Percentiles rank a stretch among this genome's conserved stretches.
phyloP scores from a whole-genome alignment of 1,140 invertebrate genomes.

The Drosophila kohkoa region DNA sequence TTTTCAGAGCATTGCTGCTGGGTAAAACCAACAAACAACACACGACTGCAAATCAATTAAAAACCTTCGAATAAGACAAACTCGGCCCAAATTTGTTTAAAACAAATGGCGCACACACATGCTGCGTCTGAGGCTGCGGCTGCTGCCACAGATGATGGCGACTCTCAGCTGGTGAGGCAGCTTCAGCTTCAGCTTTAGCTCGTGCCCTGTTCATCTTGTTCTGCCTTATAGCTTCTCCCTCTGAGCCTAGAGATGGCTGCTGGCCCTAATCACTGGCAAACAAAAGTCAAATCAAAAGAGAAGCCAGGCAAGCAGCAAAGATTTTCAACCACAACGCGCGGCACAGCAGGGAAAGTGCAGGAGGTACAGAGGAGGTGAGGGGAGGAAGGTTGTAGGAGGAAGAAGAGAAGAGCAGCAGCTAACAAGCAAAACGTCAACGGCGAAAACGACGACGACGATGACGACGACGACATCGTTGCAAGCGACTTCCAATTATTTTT shows the following conservation, averaged over 20 bases:
- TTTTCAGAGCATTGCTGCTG: background rate
- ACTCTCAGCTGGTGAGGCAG: slow-evolving; percentile 17
- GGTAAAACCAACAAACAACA: background rate
- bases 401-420: slow-evolving; percentile 48
- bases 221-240: background rate
- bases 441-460: slow-evolving; percentile 40
- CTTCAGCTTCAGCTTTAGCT: too few species aligned
- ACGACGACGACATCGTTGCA: slow-evolving; percentile 69
- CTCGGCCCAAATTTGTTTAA: slow-evolving; percentile 41
- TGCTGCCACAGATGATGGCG: slow-evolving; percentile 12
- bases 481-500: slow-evolving; percentile 81
- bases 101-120: slow-evolving; percentile 41
- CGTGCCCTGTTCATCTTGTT: too few species aligned
- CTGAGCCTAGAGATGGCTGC: slow-evolving; percentile 6
- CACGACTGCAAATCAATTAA: slow-evolving; percentile 48
- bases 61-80: slow-evolving; percentile 32
- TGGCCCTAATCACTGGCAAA: slow-evolving; percentile 77
- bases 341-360: slow-evolving; percentile 4
- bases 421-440: slow-evolving; percentile 78
- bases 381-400: background rate
- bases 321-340: slow-evolving; percentile 61
- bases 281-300: slow-evolving; percentile 81
- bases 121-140: slow-evolving; percentile 25
- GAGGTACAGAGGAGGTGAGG: background rate
- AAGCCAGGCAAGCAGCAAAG: slow-evolving; percentile 60